phyloP scores from a whole-genome alignment of 2,888 invertebrate species.

The Meiosimyza platycephala region DNA sequence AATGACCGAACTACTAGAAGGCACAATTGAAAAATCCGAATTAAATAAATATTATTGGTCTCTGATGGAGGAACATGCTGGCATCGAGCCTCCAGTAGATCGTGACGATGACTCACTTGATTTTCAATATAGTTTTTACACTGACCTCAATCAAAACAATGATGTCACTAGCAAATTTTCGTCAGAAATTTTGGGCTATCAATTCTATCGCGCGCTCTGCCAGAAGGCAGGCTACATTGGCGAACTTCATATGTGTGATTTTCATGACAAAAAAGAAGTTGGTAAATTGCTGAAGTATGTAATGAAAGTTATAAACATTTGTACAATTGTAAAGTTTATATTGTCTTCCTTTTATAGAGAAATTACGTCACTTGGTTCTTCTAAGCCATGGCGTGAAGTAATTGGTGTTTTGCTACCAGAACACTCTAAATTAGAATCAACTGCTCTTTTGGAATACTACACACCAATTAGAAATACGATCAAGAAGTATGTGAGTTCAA shows the following conservation, averaged over 20 bases:
- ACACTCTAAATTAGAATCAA: conserved; percentile 76
- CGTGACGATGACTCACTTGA: conserved; percentile 78
- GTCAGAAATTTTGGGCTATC: conserved; percentile 84
- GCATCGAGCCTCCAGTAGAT: conserved; percentile 74
- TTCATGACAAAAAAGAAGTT: conserved; percentile 79
- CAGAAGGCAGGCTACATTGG: conserved; percentile 78
- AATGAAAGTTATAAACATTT: too few species aligned
- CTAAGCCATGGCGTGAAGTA: conserved; percentile 79
- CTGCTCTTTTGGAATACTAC: conserved; percentile 81
- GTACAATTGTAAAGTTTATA: too few species aligned
- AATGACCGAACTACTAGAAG: conserved; percentile 77
- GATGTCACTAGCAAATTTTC: conserved; percentile 75
- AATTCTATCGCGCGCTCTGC: conserved; percentile 81
- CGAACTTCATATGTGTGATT: conserved; percentile 84
- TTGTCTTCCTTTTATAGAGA: conserved; percentile 52
- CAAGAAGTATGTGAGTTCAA: conserved; percentile 52
- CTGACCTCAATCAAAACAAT: conserved; percentile 61
- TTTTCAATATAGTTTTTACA: conserved; percentile 81
- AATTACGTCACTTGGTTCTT: conserved; percentile 71
- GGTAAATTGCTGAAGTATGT: conserved; percentile 72
- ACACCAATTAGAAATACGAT: conserved; percentile 71
- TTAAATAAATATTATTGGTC: conserved; percentile 78
- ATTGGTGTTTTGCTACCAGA: conserved; percentile 78
- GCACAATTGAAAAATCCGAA: conserved; percentile 70
- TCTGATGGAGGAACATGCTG: conserved; percentile 73